phyloP scores from a whole-genome alignment of 1,140 invertebrate genomes.

The Proctacanthus coquilletti region DNA sequence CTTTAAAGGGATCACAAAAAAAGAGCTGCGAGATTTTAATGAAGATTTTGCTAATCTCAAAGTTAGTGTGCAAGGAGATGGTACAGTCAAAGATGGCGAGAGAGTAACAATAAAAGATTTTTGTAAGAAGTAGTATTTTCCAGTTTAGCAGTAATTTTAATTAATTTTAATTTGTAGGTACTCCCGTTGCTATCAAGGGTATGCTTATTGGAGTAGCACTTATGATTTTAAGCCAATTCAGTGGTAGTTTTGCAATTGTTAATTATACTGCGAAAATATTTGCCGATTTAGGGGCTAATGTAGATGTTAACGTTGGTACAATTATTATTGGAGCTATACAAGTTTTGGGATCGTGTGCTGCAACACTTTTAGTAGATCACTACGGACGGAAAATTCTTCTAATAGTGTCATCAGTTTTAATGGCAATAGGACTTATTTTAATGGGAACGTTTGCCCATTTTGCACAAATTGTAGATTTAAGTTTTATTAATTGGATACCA shows the following conservation, averaged over 20 bases:
- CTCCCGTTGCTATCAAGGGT: slow-evolving; percentile 12
- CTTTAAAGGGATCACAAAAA: slow-evolving; percentile 1
- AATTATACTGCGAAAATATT: slow-evolving; percentile 50
- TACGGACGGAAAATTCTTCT: slow-evolving; percentile 22
- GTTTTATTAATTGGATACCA: slow-evolving; percentile 19
- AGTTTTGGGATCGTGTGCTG: slow-evolving; percentile 18
- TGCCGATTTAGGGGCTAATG: slow-evolving; percentile 36
- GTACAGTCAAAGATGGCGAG: background rate
- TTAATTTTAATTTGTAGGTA: slow-evolving; percentile 9
- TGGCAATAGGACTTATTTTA: slow-evolving; percentile 15
- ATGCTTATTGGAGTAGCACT: slow-evolving; percentile 14
- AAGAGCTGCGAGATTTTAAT: slow-evolving; percentile 4
- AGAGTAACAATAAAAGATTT: slow-evolving; percentile 12
- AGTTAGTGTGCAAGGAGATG: slow-evolving; percentile 1
- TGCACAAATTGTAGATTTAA: slow-evolving; percentile 9
- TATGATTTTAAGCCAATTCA: slow-evolving; percentile 29
- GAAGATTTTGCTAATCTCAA: slow-evolving; percentile 13
- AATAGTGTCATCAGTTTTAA: slow-evolving; percentile 21
- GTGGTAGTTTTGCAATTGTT: slow-evolving; percentile 36
- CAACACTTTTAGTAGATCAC: slow-evolving; percentile 23
- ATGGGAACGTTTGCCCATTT: slow-evolving; percentile 20
- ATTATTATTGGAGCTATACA: slow-evolving; percentile 50
- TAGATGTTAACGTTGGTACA: slow-evolving; percentile 44
- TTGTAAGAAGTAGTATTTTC: slow-evolving; percentile 15
- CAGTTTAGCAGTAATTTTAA: background rate